Evolutionary conservation across 2,888 invertebrate species (phyloP).

Genomic region (Hydrotaea cyrtoneurina): DNA sequence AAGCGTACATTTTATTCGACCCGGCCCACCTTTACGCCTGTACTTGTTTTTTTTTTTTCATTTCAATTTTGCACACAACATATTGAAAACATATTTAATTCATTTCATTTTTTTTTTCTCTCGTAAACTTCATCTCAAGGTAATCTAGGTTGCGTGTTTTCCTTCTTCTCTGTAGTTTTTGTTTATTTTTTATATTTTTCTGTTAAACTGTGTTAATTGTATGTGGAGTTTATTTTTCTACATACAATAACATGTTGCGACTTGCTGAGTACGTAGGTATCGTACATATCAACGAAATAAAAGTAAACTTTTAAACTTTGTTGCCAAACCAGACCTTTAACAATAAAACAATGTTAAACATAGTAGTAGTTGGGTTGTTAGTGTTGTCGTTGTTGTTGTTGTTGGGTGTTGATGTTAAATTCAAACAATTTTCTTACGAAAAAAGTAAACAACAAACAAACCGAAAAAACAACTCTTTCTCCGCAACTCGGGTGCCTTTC

Average conservation of each 20-base stretch:
- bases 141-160: slow-evolving; percentile 66
- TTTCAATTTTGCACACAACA: slow-evolving; percentile 20
- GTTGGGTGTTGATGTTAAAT: slow-evolving; percentile 19
- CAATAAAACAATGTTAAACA: slow-evolving; percentile 31
- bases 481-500: slow-evolving; percentile 26
- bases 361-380: slow-evolving; percentile 13
- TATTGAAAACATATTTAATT: slow-evolving; percentile 36
- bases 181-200: slow-evolving; percentile 34
- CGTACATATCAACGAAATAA: slow-evolving; percentile 35
- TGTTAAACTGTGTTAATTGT: slow-evolving; percentile 64
- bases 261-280: slow-evolving; percentile 42
- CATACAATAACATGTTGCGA: slow-evolving; percentile 38
- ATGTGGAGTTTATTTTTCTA: slow-evolving; percentile 36
- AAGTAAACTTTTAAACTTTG: slow-evolving; percentile 27
- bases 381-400: not conserved
- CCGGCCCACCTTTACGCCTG: too few species aligned
- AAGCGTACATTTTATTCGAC: too few species aligned
- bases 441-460: slow-evolving; percentile 32
- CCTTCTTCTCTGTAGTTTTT: slow-evolving; percentile 38
- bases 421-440: not conserved
- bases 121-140: slow-evolving; percentile 66
- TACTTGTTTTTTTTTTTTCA: not conserved
- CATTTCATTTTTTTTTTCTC: slow-evolving; percentile 10
- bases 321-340: slow-evolving; percentile 60
- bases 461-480: slow-evolving; percentile 25